Evolutionary conservation across 2,888 invertebrate species (phyloP).

Genomic region (Lithophane socia): DNA sequence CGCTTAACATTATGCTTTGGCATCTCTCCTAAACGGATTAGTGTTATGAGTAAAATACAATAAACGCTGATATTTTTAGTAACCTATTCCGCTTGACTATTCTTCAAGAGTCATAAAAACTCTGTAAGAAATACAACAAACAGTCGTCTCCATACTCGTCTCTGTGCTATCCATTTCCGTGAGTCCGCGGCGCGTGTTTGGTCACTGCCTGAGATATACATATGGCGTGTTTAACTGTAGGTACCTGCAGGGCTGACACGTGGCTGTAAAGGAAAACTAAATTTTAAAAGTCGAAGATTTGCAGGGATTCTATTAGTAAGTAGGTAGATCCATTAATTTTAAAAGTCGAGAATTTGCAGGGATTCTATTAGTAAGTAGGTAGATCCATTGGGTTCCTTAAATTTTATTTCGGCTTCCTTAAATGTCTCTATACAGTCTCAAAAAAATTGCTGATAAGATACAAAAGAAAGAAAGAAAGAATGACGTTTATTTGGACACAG

Average conservation of each 20-base stretch:
- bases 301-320: neutral
- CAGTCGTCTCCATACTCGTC: slow-evolving; percentile 65
- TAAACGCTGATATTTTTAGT: no score
- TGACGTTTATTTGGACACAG: no score
- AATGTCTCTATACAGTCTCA: neutral
- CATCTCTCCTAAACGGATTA: neutral
- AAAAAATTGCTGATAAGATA: no score
- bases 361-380: neutral
- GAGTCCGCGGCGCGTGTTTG: slow-evolving; percentile 85
- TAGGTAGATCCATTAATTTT: neutral
- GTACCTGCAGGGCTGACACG: slow-evolving; percentile 81
- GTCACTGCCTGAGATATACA: slow-evolving; percentile 89
- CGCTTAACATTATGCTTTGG: neutral
- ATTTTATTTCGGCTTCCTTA: no score
- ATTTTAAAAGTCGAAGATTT: neutral
- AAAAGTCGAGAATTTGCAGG: neutral
- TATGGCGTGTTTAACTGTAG: slow-evolving; percentile 85
- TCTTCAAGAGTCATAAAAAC: no score
- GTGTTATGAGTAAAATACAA: neutral
- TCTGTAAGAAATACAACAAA: neutral
- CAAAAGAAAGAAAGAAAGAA: no score
- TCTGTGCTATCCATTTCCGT: slow-evolving; percentile 78
- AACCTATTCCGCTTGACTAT: neutral
- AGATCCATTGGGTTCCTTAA: no score
- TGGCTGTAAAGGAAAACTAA: neutral